These are phyloP conservation scores for Anastrepha obliqua DNA, from an alignment of 1,140 invertebrate species.

Conservation along the genomic window DNA sequence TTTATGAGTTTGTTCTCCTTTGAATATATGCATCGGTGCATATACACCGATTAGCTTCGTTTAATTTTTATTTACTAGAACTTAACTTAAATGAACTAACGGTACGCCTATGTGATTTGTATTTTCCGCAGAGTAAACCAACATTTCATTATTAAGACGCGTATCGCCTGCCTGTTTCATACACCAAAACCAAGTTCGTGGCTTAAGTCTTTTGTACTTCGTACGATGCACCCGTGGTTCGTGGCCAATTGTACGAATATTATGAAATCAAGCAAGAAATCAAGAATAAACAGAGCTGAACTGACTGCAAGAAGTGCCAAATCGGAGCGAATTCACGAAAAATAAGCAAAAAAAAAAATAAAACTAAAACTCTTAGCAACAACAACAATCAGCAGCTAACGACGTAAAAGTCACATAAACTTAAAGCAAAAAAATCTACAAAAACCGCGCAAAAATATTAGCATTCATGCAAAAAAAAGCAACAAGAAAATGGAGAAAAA, in stretches of 20 bases:
- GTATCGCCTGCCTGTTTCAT: constrained; percentile 41
- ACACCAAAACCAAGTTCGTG: constrained; percentile 1
- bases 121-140: not conserved
- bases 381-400: not conserved
- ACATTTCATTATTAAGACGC: not conserved
- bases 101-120: not conserved
- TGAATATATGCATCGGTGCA: not conserved
- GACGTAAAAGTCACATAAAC: not conserved
- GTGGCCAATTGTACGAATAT: not conserved
- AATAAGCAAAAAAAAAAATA: not conserved
- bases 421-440: not conserved
- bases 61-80: constrained; percentile 24
- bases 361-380: not conserved
- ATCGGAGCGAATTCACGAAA: not conserved
- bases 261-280: constrained; percentile 17
- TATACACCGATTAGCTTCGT: not conserved
- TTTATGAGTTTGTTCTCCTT: not conserved
- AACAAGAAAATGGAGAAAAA: not conserved
- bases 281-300: constrained; percentile 35
- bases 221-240: too few relatives aligned
- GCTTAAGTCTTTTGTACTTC: constrained; percentile 40
- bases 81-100: not conserved
- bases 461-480: not conserved
- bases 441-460: not conserved
- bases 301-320: not conserved